phyloP scores from a whole-genome alignment of 2,888 invertebrate species.

The Lasioglossum pauxillum region DNA sequence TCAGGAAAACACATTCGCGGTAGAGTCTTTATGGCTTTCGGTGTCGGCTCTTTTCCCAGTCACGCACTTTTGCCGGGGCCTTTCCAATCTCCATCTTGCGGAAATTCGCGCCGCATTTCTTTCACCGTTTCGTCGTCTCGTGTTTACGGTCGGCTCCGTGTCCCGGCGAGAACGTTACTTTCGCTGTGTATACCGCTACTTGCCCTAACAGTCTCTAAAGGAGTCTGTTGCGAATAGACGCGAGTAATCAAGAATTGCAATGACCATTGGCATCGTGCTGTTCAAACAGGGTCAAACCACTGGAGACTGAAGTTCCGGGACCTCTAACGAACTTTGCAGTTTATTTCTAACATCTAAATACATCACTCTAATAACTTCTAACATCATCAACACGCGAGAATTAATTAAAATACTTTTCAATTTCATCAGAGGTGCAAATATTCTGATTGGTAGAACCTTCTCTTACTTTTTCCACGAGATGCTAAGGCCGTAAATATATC shows the following conservation, averaged over 20 bases:
- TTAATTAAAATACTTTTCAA: no score
- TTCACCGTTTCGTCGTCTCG: neutral
- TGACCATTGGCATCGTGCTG: neutral
- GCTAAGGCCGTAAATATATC: no score
- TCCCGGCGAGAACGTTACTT: neutral
- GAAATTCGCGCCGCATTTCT: slow-evolving; percentile 48
- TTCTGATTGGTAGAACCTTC: no score
- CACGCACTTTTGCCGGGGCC: slow-evolving; percentile 10
- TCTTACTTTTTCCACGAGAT: no score
- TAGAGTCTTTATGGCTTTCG: slow-evolving; percentile 61
- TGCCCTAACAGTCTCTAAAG: neutral
- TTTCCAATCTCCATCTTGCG: slow-evolving; percentile 51
- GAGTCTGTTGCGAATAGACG: neutral
- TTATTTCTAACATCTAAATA: no score
- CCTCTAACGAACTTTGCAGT: neutral
- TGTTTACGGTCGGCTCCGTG: slow-evolving; percentile 42
- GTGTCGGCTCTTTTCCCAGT: slow-evolving; percentile 18
- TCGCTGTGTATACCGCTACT: neutral
- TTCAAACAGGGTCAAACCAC: neutral
- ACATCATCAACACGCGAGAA: no score
- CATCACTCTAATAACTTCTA: no score
- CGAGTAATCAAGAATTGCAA: neutral
- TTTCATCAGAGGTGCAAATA: no score
- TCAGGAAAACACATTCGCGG: slow-evolving; percentile 32
- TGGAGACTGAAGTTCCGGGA: neutral